Evolutionary conservation across 1,140 invertebrate genomes (phyloP).

Genomic region (Lethrus apterus): DNA sequence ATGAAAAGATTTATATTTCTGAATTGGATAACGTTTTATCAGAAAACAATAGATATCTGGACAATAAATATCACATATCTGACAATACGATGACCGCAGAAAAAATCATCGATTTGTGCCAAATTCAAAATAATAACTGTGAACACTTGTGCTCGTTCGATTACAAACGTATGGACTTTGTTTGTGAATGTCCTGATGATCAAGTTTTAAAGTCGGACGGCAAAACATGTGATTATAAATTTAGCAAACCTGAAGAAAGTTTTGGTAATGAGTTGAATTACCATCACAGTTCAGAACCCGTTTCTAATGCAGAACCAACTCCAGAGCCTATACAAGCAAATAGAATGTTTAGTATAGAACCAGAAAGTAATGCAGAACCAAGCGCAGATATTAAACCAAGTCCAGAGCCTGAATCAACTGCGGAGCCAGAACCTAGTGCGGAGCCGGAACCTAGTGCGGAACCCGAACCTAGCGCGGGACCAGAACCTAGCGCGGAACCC

Average conservation of each 20-base stretch:
- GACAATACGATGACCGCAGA: slow-evolving; percentile 46
- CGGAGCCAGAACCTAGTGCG: slow-evolving; percentile 31
- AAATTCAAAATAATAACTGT: slow-evolving; percentile 65
- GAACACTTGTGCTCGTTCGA: slow-evolving; percentile 69
- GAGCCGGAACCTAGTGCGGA: slow-evolving; percentile 23
- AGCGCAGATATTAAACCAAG: slow-evolving; percentile 26
- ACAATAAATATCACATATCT: slow-evolving; percentile 30
- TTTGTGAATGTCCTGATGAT: slow-evolving; percentile 61
- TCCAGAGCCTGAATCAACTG: slow-evolving; percentile 29
- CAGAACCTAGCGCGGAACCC: slow-evolving; percentile 35
- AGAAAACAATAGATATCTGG: slow-evolving; percentile 44
- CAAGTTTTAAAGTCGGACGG: slow-evolving; percentile 43
- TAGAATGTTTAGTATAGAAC: too few relatives aligned
- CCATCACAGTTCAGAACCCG: slow-evolving; percentile 17
- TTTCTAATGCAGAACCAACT: background rate
- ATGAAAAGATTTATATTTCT: too few relatives aligned
- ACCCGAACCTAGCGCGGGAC: slow-evolving; percentile 32
- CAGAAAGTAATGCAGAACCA: too few relatives aligned
- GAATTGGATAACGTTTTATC: slow-evolving; percentile 44
- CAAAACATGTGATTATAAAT: slow-evolving; percentile 39
- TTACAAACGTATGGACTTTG: slow-evolving; percentile 52
- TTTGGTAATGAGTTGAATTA: slow-evolving; percentile 22
- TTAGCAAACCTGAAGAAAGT: slow-evolving; percentile 36
- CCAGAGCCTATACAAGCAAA: background rate
- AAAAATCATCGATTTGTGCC: slow-evolving; percentile 63